These are phyloP conservation scores for Lordiphosa fenestrarum DNA, from an alignment of 2,888 invertebrate genomes.

Conservation along the genomic window DNA sequence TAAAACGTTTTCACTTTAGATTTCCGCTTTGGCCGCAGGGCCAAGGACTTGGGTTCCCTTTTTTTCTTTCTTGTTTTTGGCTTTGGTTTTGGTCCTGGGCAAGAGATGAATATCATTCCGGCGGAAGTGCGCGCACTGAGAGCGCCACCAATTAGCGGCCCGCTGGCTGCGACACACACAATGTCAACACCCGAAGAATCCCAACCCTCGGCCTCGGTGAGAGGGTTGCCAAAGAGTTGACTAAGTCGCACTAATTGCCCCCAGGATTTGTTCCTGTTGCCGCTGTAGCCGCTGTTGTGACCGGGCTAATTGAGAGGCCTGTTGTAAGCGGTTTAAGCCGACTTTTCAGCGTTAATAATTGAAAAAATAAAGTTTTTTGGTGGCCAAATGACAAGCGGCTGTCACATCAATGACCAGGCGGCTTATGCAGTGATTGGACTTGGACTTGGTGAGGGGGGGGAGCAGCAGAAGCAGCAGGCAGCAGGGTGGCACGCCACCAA, in stretches of 20 bases:
- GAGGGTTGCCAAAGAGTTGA: conserved; percentile 29
- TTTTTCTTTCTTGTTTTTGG: no score
- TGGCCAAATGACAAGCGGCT: conserved; percentile 49
- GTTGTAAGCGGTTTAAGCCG: conserved; percentile 64
- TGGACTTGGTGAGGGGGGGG: no score
- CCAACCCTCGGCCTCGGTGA: not conserved
- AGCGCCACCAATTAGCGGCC: conserved; percentile 64
- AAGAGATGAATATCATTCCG: conserved; percentile 59
- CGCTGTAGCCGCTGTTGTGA: conserved; percentile 40
- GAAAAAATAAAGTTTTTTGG: conserved; percentile 6
- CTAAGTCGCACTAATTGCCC: conserved; percentile 63
- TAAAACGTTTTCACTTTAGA: conserved; percentile 75
- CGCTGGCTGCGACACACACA: conserved; percentile 49
- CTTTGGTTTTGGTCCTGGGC: not conserved
- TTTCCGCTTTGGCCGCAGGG: conserved; percentile 56
- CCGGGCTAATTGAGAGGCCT: conserved; percentile 3
- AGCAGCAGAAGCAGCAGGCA: no score
- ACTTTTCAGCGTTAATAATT: conserved; percentile 46
- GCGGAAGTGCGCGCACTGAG: conserved; percentile 61
- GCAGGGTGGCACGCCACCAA: conserved; percentile 2
- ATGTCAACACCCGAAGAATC: conserved; percentile 39
- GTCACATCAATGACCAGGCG: conserved; percentile 70
- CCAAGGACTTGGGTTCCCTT: conserved; percentile 5
- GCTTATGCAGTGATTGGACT: conserved; percentile 17
- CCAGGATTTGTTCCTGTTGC: conserved; percentile 32